These are phyloP conservation scores for Branchinecta lindahli DNA, from an alignment of 1,140 invertebrate species.

Conservation along the genomic window DNA sequence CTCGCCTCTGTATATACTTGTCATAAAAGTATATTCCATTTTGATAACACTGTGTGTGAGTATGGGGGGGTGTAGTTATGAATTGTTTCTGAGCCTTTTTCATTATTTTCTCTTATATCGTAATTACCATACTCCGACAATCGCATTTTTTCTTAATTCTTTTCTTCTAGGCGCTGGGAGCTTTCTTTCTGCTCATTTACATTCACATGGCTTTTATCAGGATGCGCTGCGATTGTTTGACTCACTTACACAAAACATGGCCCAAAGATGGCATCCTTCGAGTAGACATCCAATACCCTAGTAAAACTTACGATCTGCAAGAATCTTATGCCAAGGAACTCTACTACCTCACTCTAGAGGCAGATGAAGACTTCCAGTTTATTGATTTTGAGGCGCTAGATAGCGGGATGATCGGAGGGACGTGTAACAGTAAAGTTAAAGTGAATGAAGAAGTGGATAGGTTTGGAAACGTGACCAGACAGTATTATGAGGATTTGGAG, in stretches of 20 bases:
- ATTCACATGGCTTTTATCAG: slow-evolving; percentile 87
- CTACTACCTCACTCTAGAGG: too few relatives aligned
- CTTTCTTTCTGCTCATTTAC: slow-evolving; percentile 81
- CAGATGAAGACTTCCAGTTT: too few relatives aligned
- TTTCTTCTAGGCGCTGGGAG: slow-evolving; percentile 52
- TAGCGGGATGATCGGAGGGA: slow-evolving; percentile 46
- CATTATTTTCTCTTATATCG: too few relatives aligned
- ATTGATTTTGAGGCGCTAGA: too few relatives aligned
- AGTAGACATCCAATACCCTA: slow-evolving; percentile 70
- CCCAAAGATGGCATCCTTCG: slow-evolving; percentile 84
- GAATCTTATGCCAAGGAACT: slow-evolving; percentile 63
- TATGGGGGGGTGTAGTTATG: too few relatives aligned
- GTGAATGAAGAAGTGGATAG: slow-evolving; percentile 24
- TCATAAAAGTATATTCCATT: too few relatives aligned
- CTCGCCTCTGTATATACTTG: too few relatives aligned
- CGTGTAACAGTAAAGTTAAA: slow-evolving; percentile 41
- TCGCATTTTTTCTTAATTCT: background rate
- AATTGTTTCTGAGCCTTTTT: too few relatives aligned
- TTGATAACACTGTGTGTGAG: too few relatives aligned
- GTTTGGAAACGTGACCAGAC: background rate
- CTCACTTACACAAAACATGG: slow-evolving; percentile 77
- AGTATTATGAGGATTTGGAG: background rate
- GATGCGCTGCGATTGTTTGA: slow-evolving; percentile 80
- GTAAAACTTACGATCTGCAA: slow-evolving; percentile 47
- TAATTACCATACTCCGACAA: too few relatives aligned